Evolutionary conservation across 2,797 vertebrate genomes (phyloP).

Genomic region (Neosilurus mollespiculum): DNA sequence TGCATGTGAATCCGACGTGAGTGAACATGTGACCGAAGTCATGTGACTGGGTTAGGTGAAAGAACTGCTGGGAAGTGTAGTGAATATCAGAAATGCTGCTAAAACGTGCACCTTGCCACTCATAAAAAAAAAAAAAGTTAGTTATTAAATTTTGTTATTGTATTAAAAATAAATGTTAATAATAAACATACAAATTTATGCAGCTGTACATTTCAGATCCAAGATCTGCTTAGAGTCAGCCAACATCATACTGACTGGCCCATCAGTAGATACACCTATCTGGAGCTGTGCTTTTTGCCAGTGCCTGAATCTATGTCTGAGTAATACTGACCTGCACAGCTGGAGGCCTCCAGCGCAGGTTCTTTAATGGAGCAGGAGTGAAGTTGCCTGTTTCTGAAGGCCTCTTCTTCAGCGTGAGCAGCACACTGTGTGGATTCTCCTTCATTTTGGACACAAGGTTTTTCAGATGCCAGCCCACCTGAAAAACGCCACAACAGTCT

Average conservation of each 20-base stretch:
- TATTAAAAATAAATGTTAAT: too few relatives aligned
- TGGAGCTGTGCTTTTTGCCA: too few relatives aligned
- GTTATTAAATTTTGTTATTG: too few relatives aligned
- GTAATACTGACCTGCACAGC: constrained; percentile 78
- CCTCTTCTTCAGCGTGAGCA: constrained; percentile 89
- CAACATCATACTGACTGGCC: background rate
- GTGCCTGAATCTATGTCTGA: too few relatives aligned
- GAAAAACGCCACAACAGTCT: constrained; percentile 51
- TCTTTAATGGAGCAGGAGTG: constrained; percentile 85
- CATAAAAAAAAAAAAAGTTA: background rate
- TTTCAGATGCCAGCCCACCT: constrained; percentile 97
- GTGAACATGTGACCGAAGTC: too few relatives aligned
- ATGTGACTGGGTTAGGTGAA: too few relatives aligned
- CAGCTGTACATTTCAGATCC: background rate
- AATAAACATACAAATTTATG: background rate
- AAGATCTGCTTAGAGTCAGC: background rate
- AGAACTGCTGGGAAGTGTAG: too few relatives aligned
- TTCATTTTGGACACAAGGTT: constrained; percentile 87
- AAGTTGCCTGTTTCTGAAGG: constrained; percentile 80
- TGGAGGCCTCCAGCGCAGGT: constrained; percentile 90
- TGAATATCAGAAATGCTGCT: too few relatives aligned
- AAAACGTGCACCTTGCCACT: background rate
- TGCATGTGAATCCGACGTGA: too few relatives aligned
- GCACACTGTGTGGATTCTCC: constrained; percentile 80
- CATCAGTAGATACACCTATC: too few relatives aligned